Conservation (phyloP, 2,113 vertebrate species). For the Phasianus colchicus region DNA sequence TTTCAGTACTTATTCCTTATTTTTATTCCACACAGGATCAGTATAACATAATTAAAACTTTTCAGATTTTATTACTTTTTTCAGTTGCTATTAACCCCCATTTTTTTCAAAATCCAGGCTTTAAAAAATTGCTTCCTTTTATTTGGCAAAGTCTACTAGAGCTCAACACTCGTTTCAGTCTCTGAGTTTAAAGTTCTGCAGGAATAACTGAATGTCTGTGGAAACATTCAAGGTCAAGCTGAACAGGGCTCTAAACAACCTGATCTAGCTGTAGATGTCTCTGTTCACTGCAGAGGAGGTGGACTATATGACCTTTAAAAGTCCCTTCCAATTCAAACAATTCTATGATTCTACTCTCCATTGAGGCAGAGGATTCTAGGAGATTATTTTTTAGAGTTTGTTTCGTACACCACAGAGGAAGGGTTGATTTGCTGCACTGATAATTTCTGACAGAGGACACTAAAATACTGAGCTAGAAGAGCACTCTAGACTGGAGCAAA, state of each 20-base stretch:
- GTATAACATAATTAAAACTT: background rate
- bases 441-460: background rate
- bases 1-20: background rate
- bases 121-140: background rate
- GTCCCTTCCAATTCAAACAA: too few species aligned
- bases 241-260: too few species aligned
- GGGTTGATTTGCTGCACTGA: background rate
- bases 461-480: fast-evolving
- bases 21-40: background rate
- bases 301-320: too few species aligned
- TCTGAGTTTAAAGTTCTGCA: background rate
- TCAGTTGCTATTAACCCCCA: background rate
- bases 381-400: background rate
- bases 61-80: background rate
- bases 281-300: too few species aligned
- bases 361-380: background rate
- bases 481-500: background rate
- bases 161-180: background rate
- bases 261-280: too few species aligned
- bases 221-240: too few species aligned
- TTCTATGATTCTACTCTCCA: background rate
- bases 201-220: background rate
- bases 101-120: background rate
- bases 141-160: background rate
- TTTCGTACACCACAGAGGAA: background rate